Percentiles rank a stretch among this genome's conserved stretches.
phyloP scores from a whole-genome alignment of 2,797 vertebrate species.

The Nothura maculosa region DNA sequence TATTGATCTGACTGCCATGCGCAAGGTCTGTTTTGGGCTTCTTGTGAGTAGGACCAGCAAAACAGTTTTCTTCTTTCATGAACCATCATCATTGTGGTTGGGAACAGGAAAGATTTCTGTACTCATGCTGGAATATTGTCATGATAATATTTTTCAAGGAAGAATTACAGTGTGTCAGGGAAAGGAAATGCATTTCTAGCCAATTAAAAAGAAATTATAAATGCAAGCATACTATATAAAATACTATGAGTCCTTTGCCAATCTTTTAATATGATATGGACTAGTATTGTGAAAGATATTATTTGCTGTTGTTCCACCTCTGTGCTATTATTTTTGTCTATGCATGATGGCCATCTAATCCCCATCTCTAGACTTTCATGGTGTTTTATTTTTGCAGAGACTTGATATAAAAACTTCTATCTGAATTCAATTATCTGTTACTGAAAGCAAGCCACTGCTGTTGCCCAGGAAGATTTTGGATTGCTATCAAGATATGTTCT shows the following conservation, averaged over 20 bases:
- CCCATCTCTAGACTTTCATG: neutral
- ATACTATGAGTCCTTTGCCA: neutral
- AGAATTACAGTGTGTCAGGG: neutral
- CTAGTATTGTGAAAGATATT: fast-evolving
- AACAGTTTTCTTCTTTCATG: neutral
- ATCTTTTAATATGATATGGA: neutral
- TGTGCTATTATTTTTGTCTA: neutral
- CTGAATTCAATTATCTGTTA: constrained; percentile 46
- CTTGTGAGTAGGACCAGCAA: neutral
- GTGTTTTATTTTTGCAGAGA: neutral
- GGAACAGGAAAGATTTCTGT: neutral
- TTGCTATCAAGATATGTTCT: constrained; percentile 44
- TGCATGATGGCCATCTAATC: fast-evolving
- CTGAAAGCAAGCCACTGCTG: neutral
- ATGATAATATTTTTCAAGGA: constrained; percentile 2
- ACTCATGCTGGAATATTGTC: neutral
- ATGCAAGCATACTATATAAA: neutral
- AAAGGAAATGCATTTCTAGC: neutral
- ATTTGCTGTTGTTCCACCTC: neutral
- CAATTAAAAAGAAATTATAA: neutral
- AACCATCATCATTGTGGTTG: neutral
- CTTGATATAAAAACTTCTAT: neutral
- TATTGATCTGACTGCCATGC: neutral
- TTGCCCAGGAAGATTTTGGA: constrained; percentile 60
- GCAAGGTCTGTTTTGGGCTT: neutral